phyloP scores from a whole-genome alignment of 1,140 invertebrate species.

The Euura lappo region DNA sequence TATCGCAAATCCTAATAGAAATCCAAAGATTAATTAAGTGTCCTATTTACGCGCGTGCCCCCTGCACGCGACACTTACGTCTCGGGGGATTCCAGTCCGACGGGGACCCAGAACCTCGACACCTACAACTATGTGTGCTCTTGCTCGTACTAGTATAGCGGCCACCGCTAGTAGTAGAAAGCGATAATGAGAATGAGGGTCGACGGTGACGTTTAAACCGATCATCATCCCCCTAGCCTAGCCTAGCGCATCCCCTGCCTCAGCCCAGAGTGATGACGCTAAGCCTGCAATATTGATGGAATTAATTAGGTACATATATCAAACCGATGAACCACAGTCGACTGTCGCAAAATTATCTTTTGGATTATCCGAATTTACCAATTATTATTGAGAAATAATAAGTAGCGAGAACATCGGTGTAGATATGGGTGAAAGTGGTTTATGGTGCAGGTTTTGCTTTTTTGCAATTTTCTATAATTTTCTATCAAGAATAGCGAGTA shows the following conservation, averaged over 20 bases:
- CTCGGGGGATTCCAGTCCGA: constrained; percentile 35
- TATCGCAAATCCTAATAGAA: constrained; percentile 52
- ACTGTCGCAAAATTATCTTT: neutral
- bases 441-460: too few relatives aligned
- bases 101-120: too few relatives aligned
- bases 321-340: neutral
- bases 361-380: too few relatives aligned
- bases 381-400: too few relatives aligned
- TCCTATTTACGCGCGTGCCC: constrained; percentile 38
- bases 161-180: neutral
- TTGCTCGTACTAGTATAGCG: neutral
- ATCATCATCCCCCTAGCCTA: constrained; percentile 9
- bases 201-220: constrained; percentile 8
- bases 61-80: constrained; percentile 26
- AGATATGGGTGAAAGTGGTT: too few relatives aligned
- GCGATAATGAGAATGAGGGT: constrained; percentile 9
- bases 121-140: too few relatives aligned
- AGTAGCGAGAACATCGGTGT: too few relatives aligned
- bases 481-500: too few relatives aligned
- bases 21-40: constrained; percentile 56
- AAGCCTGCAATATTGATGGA: constrained; percentile 12
- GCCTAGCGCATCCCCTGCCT: neutral
- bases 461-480: too few relatives aligned
- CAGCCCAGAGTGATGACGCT: neutral
- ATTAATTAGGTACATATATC: constrained; percentile 3